These are phyloP conservation scores for Rhodinocichla rosea DNA, from an alignment of 2,113 vertebrate genomes.

Conservation along the genomic window DNA sequence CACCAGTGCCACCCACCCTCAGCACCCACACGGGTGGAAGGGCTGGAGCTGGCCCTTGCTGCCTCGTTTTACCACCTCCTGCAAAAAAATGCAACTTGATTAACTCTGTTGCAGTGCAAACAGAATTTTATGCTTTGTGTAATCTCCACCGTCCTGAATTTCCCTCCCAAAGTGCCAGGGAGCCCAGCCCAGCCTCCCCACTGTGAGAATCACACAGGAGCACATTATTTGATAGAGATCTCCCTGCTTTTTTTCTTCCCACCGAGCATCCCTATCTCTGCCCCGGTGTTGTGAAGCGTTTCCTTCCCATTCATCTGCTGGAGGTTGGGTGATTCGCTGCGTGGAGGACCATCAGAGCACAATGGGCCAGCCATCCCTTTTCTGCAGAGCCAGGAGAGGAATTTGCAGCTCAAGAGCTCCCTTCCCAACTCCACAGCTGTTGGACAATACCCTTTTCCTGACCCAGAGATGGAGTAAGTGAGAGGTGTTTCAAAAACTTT, in stretches of 20 bases:
- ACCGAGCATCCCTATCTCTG: background rate
- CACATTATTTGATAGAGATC: background rate
- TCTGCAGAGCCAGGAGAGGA: background rate
- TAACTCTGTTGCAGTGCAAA: background rate
- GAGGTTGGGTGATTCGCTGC: fast-evolving
- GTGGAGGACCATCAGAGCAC: background rate
- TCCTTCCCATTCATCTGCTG: background rate
- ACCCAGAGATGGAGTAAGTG: background rate
- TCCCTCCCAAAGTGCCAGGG: background rate
- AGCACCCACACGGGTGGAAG: fast-evolving
- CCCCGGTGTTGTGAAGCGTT: fast-evolving
- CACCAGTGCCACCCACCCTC: background rate
- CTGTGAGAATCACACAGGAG: background rate
- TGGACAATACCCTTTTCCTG: background rate
- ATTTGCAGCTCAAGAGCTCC: fast-evolving
- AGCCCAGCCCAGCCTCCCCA: background rate
- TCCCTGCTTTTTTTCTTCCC: background rate
- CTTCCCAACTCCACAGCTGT: fast-evolving
- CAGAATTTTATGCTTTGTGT: background rate
- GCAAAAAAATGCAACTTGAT: background rate
- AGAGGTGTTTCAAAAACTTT: background rate
- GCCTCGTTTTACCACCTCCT: background rate
- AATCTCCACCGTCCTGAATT: background rate
- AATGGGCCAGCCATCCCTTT: background rate
- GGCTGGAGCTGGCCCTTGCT: background rate